These are phyloP conservation scores for Dasypus novemcinctus DNA, from an alignment of 2,113 vertebrate genomes.

Conservation along the genomic window DNA sequence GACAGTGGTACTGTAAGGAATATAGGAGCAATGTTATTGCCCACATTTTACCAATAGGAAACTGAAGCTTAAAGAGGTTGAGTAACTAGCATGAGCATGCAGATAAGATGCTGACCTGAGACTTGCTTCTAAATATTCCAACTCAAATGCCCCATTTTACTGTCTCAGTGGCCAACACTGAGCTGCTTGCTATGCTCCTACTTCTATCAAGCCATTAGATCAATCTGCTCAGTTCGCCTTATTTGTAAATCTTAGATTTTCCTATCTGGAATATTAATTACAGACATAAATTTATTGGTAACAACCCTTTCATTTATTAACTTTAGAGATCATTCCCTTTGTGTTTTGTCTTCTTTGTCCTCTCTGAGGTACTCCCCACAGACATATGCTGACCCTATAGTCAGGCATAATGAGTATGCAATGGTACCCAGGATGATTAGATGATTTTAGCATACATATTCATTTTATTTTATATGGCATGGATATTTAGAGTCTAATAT, in stretches of 20 bases:
- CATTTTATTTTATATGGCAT: not conserved
- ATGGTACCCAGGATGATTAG: not conserved
- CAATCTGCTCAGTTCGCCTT: not conserved
- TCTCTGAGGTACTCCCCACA: not conserved
- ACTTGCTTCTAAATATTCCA: not conserved
- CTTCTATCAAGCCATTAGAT: not conserved
- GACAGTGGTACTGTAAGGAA: not conserved
- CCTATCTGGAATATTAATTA: not conserved
- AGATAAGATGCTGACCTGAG: not conserved
- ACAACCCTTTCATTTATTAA: not conserved
- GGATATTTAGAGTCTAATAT: not conserved
- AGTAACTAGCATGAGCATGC: not conserved
- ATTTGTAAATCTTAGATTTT: slow-evolving; percentile 16
- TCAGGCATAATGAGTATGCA: not conserved
- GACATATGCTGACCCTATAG: not conserved
- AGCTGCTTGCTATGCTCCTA: not conserved
- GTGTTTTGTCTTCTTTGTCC: not conserved
- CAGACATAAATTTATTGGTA: not conserved
- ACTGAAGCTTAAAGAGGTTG: not conserved
- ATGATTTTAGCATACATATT: not conserved
- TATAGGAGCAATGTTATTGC: not conserved
- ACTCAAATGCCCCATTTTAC: not conserved
- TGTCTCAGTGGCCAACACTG: not conserved
- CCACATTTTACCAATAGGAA: not conserved
- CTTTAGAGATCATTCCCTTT: not conserved